Percentiles rank a stretch among this genome's conserved stretches.
phyloP scores from a whole-genome alignment of 2,888 invertebrate genomes.

The Lottia scabra region DNA sequence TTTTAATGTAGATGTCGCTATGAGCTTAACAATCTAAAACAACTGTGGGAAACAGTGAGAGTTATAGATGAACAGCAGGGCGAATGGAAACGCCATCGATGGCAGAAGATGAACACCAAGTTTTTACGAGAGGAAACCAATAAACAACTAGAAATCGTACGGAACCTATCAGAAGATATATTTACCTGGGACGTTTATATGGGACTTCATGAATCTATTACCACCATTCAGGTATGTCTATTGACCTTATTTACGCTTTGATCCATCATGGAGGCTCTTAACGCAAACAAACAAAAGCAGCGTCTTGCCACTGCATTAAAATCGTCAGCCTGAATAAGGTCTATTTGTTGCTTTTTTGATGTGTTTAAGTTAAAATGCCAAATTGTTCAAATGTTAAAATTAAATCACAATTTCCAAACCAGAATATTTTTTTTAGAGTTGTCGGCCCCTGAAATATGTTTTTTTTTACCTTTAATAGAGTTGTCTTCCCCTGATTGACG shows the following conservation, averaged over 20 bases:
- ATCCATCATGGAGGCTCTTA: too few species aligned
- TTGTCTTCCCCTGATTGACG: slow-evolving; percentile 67
- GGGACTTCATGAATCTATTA: slow-evolving; percentile 64
- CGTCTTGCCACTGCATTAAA: too few species aligned
- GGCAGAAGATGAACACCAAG: slow-evolving; percentile 68
- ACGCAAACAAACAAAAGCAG: too few species aligned
- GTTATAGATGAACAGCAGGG: slow-evolving; percentile 64
- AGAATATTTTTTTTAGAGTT: too few species aligned
- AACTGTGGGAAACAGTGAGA: slow-evolving; percentile 67
- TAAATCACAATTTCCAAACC: neutral
- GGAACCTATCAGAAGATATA: slow-evolving; percentile 63
- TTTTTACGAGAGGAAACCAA: slow-evolving; percentile 63
- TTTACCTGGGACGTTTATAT: slow-evolving; percentile 67
- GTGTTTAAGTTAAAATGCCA: too few species aligned
- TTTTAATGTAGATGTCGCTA: slow-evolving; percentile 61
- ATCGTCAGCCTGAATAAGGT: too few species aligned
- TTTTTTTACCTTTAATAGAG: slow-evolving; percentile 41
- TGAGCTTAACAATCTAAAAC: slow-evolving; percentile 64
- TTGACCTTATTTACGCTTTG: neutral
- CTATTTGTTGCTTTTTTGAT: too few species aligned
- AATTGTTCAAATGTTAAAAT: too few species aligned
- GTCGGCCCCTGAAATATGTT: too few species aligned
- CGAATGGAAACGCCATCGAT: slow-evolving; percentile 67
- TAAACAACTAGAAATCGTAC: slow-evolving; percentile 63
- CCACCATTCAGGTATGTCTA: slow-evolving; percentile 57